Base-by-base conservation (phyloP, 2,113 vertebrate species). In the Bambusicola thoracicus region DNA sequence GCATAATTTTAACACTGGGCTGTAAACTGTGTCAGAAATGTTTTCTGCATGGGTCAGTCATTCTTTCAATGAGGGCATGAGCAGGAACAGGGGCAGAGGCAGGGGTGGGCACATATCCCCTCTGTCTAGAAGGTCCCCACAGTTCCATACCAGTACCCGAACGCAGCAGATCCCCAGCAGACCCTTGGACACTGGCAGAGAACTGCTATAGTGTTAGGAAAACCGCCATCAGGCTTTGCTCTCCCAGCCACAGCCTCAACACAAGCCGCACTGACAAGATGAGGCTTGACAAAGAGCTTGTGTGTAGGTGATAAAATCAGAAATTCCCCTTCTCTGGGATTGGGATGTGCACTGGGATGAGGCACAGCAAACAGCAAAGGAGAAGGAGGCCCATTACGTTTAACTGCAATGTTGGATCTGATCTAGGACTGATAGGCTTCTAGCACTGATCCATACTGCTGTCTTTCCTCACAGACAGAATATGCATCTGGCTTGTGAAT, bases 81-180 rank as follows among this genome's bases (percentile, higher is more conserved):
- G 51, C 0, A 0, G 34, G n/a, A 38, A 32, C 24, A 75, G n/a
- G 10, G 40, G 51, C 0, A 0, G 34, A n/a, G 41, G 34, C 24
- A 75, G n/a, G 10, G 40, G 5, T 75, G 29, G 25, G 27, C 55
- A 74, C 44, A 69, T 4, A 36, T 53, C 11, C 41, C 48, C 49
- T n/a, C 65, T 81, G 74, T 43, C 61, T 70, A 69, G 40, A 66
- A 56, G 67, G 25, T 2, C 8, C 30, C 62, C 87, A 56, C 25
- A 76, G 58, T n/a, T 93, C 53, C 62, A 13, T 3, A 66, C 11
- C n/a, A 81, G 32, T 16, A 30, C 30, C 8, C 20, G 53, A 53
- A 86, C 85, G 66, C 13, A 87, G 63, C 34, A 93, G 46, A 32
- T 80, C 76, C 3, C 2, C n/a, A 76, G 53, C 63, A 92, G 66